Percentiles rank a stretch among this genome's conserved stretches.
Conservation (phyloP, 37 sponge, comb jelly and placozoan species). For the Hexactinellida sp. region DNA sequence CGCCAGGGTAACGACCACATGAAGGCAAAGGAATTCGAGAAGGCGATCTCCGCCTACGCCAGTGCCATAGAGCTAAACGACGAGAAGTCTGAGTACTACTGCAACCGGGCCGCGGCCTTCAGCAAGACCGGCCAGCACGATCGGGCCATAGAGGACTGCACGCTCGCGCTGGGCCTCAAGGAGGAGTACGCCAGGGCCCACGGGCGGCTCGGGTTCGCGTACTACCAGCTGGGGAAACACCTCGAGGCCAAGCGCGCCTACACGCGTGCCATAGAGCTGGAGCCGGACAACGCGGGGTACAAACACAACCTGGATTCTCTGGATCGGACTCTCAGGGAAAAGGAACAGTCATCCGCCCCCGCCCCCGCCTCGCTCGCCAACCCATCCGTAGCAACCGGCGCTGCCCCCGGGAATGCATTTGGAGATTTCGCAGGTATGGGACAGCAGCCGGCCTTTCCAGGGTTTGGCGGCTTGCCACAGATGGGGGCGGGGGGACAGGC, state of each 20-base stretch:
- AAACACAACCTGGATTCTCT: background rate
- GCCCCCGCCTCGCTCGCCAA: background rate
- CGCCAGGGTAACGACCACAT: background rate
- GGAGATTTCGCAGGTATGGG: background rate
- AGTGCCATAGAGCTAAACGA: background rate
- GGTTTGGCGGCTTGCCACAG: background rate
- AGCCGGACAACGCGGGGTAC: slow-evolving; percentile 9
- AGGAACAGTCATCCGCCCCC: background rate
- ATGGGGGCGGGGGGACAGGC: background rate
- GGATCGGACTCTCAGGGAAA: background rate
- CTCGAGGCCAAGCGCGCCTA: background rate
- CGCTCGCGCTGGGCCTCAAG: background rate
- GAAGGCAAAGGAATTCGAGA: background rate
- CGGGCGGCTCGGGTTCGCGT: background rate
- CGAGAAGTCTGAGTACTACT: background rate
- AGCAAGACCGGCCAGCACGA: background rate
- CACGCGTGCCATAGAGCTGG: background rate
- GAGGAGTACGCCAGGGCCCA: background rate
- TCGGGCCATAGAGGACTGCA: background rate
- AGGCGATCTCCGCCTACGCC: background rate
- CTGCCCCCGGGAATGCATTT: background rate
- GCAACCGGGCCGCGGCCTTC: background rate
- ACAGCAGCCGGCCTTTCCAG: background rate
- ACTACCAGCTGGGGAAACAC: slow-evolving; percentile 8
- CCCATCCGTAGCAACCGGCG: background rate